Conservation (phyloP, 2,113 vertebrate genomes). For the Psophia crepitans region DNA sequence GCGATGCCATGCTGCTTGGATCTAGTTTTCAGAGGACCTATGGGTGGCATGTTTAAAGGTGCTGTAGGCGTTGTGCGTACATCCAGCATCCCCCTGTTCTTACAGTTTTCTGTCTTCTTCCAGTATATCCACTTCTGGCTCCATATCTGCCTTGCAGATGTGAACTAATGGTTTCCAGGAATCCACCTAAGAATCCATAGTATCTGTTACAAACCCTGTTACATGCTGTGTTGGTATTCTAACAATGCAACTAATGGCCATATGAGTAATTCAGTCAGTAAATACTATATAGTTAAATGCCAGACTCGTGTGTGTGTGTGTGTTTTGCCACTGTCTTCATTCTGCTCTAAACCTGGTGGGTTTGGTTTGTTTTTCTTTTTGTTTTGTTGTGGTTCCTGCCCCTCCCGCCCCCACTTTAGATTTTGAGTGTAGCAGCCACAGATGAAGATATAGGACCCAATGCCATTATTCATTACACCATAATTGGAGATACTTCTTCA, state of each 20-base stretch:
- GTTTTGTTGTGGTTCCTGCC: too few relatives aligned
- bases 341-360: background rate
- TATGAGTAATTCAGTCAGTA: background rate
- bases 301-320: background rate
- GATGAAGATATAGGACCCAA: slow-evolving; percentile 58
- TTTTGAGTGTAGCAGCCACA: slow-evolving; percentile 46
- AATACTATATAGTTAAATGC: background rate
- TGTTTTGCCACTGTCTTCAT: background rate
- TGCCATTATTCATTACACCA: slow-evolving; percentile 44
- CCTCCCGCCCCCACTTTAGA: slow-evolving; percentile 19
- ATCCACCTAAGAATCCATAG: background rate
- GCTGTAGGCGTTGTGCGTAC: background rate
- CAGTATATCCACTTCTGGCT: background rate
- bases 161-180: background rate
- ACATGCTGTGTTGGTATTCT: background rate
- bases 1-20: background rate
- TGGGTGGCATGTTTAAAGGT: background rate
- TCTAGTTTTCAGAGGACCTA: background rate
- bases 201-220: background rate
- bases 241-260: background rate
- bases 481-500: background rate
- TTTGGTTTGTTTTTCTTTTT: background rate
- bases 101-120: background rate
- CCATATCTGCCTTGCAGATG: background rate
- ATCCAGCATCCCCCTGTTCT: background rate